These are phyloP conservation scores for Morelia viridis DNA, from an alignment of 2,797 vertebrate genomes.

Conservation along the genomic window DNA sequence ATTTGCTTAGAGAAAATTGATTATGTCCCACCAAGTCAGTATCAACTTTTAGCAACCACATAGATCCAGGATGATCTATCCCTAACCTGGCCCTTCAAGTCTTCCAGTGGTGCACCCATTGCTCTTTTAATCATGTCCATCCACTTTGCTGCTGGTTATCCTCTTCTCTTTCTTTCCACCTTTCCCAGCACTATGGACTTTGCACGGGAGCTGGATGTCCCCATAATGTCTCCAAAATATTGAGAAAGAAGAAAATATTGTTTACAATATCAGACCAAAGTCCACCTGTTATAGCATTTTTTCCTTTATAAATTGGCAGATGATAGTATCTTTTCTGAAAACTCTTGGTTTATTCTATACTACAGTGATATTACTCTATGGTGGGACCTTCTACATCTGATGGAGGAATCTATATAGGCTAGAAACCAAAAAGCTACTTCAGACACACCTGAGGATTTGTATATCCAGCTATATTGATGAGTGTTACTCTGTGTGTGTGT, in stretches of 20 bases:
- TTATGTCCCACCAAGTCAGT: not conserved
- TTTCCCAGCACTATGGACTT: not conserved
- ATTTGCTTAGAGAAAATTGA: not conserved
- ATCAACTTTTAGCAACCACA: not conserved
- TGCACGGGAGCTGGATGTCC: not conserved
- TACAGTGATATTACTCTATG: not conserved
- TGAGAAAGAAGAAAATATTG: not conserved
- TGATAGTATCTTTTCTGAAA: not conserved
- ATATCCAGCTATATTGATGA: not conserved
- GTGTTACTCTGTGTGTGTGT: not conserved
- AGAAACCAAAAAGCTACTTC: not conserved
- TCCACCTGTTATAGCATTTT: not conserved
- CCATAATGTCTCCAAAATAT: not conserved
- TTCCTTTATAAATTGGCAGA: not conserved
- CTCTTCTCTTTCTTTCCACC: not conserved
- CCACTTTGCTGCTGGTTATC: not conserved
- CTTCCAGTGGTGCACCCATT: not conserved
- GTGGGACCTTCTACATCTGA: not conserved
- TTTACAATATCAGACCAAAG: not conserved
- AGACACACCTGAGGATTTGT: not conserved
- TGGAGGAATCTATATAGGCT: not conserved
- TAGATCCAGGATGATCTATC: not conserved
- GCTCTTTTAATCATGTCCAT: not conserved
- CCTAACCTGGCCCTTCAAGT: not conserved
- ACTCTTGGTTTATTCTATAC: not conserved